These are phyloP conservation scores for Atrina japonica DNA, from an alignment of 2,888 invertebrate species.

Conservation along the genomic window DNA sequence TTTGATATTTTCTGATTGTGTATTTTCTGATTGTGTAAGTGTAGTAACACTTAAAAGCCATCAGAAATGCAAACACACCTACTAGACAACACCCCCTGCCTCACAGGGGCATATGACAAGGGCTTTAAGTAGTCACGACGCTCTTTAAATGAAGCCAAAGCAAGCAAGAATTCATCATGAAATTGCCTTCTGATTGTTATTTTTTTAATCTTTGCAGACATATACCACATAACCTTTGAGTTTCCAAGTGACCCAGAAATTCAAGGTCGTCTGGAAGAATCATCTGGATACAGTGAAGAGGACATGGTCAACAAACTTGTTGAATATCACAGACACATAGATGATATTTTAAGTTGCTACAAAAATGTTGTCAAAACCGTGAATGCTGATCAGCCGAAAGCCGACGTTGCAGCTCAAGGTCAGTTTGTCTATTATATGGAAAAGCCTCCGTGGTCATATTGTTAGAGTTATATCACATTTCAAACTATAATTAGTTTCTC, in stretches of 20 bases:
- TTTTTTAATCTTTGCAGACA: slow-evolving; percentile 63
- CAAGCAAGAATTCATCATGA: background rate
- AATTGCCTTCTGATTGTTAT: background rate
- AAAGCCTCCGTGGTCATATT: too few relatives aligned
- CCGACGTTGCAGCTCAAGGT: slow-evolving; percentile 80
- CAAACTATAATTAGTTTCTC: too few relatives aligned
- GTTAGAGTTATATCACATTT: too few relatives aligned
- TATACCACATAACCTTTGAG: slow-evolving; percentile 80
- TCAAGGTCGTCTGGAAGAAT: slow-evolving; percentile 73
- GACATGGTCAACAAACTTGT: slow-evolving; percentile 76
- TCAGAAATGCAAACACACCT: too few relatives aligned
- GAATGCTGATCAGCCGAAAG: slow-evolving; percentile 81
- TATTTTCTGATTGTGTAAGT: too few relatives aligned
- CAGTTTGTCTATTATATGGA: slow-evolving; percentile 6
- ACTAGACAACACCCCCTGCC: too few relatives aligned
- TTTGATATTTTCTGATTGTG: too few relatives aligned
- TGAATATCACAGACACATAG: slow-evolving; percentile 75
- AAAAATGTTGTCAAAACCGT: slow-evolving; percentile 68
- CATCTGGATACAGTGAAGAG: slow-evolving; percentile 71
- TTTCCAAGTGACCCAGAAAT: slow-evolving; percentile 75
- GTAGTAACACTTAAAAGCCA: too few relatives aligned
- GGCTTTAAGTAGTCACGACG: too few relatives aligned
- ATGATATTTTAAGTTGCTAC: slow-evolving; percentile 74
- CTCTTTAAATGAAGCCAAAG: too few relatives aligned
- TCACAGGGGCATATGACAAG: too few relatives aligned